phyloP scores from a whole-genome alignment of 2,113 vertebrate genomes.

The Caracal caracal region DNA sequence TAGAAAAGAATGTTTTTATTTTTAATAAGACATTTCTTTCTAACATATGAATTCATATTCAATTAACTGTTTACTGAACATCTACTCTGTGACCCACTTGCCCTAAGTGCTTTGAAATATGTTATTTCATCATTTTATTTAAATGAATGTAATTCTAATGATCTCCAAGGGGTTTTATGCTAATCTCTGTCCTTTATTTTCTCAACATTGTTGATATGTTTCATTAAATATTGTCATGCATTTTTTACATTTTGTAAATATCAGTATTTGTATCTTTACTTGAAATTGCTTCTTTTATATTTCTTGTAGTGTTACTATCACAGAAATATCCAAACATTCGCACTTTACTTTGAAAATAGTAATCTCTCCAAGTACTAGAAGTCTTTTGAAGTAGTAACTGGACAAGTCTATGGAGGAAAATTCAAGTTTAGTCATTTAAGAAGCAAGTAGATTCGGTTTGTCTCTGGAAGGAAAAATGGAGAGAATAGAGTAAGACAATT shows the following conservation, averaged over 20 bases:
- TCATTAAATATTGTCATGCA: background rate
- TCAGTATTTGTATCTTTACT: background rate
- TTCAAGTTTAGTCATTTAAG: constrained; percentile 4
- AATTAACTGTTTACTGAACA: background rate
- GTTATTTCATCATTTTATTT: background rate
- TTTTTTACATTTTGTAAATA: no score
- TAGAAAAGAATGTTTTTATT: background rate
- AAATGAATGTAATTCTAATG: constrained; percentile 16
- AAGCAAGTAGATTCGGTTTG: background rate
- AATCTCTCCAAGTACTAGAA: background rate
- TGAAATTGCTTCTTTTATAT: background rate
- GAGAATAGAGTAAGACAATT: constrained; percentile 79
- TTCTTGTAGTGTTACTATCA: background rate
- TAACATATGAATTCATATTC: background rate
- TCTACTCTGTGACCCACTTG: background rate
- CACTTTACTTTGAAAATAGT: background rate
- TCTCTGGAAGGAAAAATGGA: constrained; percentile 40
- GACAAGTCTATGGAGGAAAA: background rate
- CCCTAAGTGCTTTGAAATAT: background rate
- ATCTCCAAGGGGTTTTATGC: background rate
- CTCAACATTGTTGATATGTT: background rate
- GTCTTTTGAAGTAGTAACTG: background rate
- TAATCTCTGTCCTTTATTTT: background rate
- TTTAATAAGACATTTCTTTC: background rate
- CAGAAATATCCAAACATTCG: background rate